Evolutionary conservation across 2,888 invertebrate species (phyloP), one percentile per base, ranked within the genome.

Genomic region (Orthonychiurus folsomi): DNA sequence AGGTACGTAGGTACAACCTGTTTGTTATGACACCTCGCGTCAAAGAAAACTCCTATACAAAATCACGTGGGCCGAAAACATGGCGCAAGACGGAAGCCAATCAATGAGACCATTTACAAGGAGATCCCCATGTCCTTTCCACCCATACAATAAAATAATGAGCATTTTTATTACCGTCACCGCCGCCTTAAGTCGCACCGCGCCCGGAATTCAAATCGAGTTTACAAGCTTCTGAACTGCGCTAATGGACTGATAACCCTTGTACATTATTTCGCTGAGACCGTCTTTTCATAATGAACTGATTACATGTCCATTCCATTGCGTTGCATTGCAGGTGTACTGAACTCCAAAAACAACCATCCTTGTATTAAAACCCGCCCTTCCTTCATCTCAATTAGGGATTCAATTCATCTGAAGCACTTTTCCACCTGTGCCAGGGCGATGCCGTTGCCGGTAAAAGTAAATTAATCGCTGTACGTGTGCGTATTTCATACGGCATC

Each of bases 301-400:
- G 37, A 37, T 37, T 37, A 37, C 37, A 37, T 37, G 5, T 9
- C 37, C 5, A 37, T 5, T 37, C 15, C 37, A 37, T 5, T 37
- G 5, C 37, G 37, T 37, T 9, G 37, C 37, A 9, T 37, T 9
- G 37, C 15, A 5, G 37, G 37, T 15, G n/a, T n/a, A n/a, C n/a
- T n/a, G n/a, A 15, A 37, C 37, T 37, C 5, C 37, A 5, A 37
- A n/a, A 37, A 15, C 37, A 37, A 37, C 37, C 5, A 37, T 5
- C 37, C 37, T 37, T 37, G 37, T 15, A 5, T 37, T 37, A n/a
- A n/a, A n/a, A n/a, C n/a, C n/a, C n/a, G 5, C 37, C 15, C 15
- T 37, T 37, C 37, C 37, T 37, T 37, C 37, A 37, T 37, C 37
- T 37, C 37, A 37, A 37, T 37, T 37, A 37, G 37, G 37, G 37